Evolutionary conservation across 2,113 vertebrate genomes (phyloP).

Genomic region (Gavialis gangeticus): DNA sequence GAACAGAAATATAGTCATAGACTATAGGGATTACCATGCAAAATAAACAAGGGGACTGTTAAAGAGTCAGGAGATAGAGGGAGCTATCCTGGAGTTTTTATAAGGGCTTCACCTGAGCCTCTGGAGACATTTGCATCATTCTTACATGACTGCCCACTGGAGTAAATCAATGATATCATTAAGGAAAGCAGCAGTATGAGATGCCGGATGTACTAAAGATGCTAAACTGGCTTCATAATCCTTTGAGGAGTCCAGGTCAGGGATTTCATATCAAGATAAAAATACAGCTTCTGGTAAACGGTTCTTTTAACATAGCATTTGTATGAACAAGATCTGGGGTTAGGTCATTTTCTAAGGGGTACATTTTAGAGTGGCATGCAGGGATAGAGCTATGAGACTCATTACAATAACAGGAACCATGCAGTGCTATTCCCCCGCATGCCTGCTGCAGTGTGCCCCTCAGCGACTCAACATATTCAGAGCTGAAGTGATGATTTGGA

Average conservation of each 20-base stretch:
- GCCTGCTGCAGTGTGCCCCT: background rate
- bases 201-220: background rate
- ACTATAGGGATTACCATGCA: too few relatives aligned
- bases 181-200: background rate
- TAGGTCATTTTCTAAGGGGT: background rate
- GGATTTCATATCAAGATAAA: background rate
- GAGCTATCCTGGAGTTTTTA: rapidly evolving
- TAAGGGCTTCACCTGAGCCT: rapidly evolving
- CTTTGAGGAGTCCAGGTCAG: background rate
- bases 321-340: background rate
- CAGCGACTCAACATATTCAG: background rate
- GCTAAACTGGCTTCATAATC: rapidly evolving
- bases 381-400: background rate
- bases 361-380: background rate
- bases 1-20: background rate
- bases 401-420: rapidly evolving
- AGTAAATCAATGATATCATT: background rate
- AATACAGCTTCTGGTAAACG: background rate
- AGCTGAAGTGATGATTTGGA: background rate
- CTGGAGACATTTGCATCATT: rapidly evolving
- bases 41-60: background rate
- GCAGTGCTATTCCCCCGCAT: rapidly evolving
- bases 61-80: rapidly evolving
- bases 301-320: background rate
- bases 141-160: background rate